Conservation (phyloP, 2,797 vertebrate genomes). For the Cheirogaleus major region DNA sequence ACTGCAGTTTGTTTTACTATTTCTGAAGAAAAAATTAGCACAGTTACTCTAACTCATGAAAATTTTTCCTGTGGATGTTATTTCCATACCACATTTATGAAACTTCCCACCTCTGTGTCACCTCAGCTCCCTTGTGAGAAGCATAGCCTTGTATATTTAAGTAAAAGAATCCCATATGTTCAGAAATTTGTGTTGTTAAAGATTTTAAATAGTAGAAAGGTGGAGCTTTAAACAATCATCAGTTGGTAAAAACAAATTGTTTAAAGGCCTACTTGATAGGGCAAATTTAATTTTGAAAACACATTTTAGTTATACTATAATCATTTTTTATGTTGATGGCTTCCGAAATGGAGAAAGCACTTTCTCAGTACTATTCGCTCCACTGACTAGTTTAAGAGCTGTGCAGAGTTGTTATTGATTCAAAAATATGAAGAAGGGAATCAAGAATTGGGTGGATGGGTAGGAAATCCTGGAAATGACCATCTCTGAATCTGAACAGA, state of each 20-base stretch:
- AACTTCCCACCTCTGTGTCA: neutral
- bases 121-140: neutral
- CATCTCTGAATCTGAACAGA: neutral
- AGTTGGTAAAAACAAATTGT: neutral
- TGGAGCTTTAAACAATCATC: neutral
- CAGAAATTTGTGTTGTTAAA: neutral
- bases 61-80: neutral
- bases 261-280: neutral
- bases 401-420: neutral
- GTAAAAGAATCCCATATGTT: neutral
- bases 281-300: neutral
- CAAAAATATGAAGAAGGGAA: neutral
- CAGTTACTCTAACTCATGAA: neutral
- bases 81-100: neutral
- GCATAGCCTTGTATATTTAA: neutral
- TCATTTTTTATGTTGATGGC: neutral
- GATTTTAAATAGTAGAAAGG: neutral
- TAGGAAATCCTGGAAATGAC: neutral
- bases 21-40: neutral
- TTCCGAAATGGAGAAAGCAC: neutral
- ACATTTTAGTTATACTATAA: neutral
- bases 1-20: neutral
- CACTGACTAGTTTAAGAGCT: neutral
- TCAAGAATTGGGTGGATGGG: neutral
- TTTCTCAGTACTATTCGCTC: neutral